Percentiles rank a stretch among this genome's conserved stretches.
These are phyloP conservation scores for Choloepus didactylus DNA, from an alignment of 2,797 vertebrate genomes.

Conservation along the genomic window DNA sequence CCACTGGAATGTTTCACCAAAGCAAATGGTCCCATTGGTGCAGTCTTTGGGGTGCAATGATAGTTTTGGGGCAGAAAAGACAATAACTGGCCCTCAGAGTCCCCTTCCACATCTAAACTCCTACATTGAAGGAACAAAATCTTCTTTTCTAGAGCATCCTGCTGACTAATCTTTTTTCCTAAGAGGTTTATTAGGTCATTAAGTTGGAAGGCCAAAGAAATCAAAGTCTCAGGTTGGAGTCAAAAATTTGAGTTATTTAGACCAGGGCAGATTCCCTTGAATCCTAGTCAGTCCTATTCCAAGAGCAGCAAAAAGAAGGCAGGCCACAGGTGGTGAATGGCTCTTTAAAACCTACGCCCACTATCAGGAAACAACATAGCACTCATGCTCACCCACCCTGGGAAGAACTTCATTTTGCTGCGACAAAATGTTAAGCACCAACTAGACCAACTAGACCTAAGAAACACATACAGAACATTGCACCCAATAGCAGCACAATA, in stretches of 20 bases:
- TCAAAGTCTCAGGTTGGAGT: neutral
- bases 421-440: neutral
- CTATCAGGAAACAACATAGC: neutral
- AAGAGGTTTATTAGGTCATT: neutral
- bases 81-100: neutral
- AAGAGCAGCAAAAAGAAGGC: neutral
- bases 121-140: neutral
- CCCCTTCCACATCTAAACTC: neutral
- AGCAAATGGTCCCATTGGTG: neutral
- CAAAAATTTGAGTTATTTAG: neutral
- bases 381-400: fast-evolving
- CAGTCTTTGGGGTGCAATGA: neutral
- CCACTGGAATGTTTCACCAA: neutral
- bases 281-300: neutral
- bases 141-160: neutral
- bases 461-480: too few relatives aligned
- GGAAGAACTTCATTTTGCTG: neutral
- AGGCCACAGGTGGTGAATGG: neutral
- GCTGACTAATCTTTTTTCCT: neutral
- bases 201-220: neutral
- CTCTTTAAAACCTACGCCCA: neutral
- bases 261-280: neutral
- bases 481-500: too few relatives aligned
- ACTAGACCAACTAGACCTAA: too few relatives aligned
- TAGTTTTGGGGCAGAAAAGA: neutral